Conservation (phyloP, 2,797 vertebrate species). For the Gallirallus australis region DNA sequence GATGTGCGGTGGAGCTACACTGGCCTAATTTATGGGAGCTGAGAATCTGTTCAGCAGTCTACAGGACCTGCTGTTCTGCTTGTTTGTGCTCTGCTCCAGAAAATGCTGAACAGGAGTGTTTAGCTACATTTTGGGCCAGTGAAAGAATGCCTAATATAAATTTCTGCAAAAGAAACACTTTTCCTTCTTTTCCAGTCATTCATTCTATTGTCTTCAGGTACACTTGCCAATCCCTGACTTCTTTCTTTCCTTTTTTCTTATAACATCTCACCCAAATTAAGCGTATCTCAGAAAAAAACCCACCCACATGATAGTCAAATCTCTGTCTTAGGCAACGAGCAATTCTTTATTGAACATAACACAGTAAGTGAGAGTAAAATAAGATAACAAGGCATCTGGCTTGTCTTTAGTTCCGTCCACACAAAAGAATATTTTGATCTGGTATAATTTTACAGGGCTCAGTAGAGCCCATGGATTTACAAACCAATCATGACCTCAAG, state of each 20-base stretch:
- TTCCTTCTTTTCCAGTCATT: background rate
- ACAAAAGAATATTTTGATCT: background rate
- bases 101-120: background rate
- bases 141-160: background rate
- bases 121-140: background rate
- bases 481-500: constrained; percentile 15
- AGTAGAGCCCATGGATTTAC: background rate
- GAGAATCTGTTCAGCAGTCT: background rate
- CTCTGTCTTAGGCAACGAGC: background rate
- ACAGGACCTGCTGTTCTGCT: background rate
- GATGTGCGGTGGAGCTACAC: background rate
- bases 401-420: background rate
- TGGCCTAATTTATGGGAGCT: background rate
- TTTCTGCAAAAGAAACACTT: background rate
- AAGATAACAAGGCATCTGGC: background rate
- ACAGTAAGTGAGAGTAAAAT: background rate
- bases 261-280: background rate
- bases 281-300: background rate
- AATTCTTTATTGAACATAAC: background rate
- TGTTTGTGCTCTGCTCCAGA: background rate
- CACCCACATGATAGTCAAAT: background rate
- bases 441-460: background rate
- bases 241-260: background rate
- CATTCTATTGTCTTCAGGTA: background rate
- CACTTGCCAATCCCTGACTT: background rate